Evolutionary conservation across 2,888 invertebrate species (phyloP).

Genomic region (Eristalis arbustorum): DNA sequence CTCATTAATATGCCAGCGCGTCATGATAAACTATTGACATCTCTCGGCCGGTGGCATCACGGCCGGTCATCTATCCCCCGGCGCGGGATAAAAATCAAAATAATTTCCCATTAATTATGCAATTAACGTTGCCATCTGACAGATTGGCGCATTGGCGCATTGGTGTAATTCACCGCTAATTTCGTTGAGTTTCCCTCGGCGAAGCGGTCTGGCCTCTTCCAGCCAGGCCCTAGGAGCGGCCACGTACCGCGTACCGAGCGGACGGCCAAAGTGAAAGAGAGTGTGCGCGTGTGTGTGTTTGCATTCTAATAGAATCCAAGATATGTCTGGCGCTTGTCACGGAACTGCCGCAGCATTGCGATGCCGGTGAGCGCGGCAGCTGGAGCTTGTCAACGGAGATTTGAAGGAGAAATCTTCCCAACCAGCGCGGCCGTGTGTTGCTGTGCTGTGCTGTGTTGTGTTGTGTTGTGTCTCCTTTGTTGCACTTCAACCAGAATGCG

Average conservation of each 20-base stretch:
- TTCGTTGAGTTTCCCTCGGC: constrained; percentile 56
- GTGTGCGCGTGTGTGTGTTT: constrained; percentile 7
- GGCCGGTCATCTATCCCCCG: neutral
- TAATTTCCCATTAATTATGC: constrained; percentile 69
- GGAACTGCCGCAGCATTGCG: constrained; percentile 65
- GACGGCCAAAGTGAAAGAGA: neutral
- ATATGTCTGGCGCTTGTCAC: constrained; percentile 71
- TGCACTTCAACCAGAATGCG: constrained; percentile 64
- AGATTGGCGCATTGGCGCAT: constrained; percentile 67
- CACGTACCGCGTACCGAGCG: too few species aligned
- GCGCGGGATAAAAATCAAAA: constrained; percentile 62
- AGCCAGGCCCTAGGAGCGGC: constrained; percentile 15
- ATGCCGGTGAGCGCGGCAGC: constrained; percentile 38
- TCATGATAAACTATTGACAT: constrained; percentile 63
- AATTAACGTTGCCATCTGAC: constrained; percentile 68
- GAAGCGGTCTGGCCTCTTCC: neutral
- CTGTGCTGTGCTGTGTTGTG: constrained; percentile 27
- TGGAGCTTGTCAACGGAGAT: constrained; percentile 60
- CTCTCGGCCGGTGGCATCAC: constrained; percentile 33
- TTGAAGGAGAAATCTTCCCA: constrained; percentile 59
- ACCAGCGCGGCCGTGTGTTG: constrained; percentile 11
- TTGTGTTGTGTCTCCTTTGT: constrained; percentile 45
- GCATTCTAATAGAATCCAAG: constrained; percentile 67
- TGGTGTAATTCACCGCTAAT: constrained; percentile 69
- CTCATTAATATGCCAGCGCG: constrained; percentile 65